Evolutionary conservation across 2,113 vertebrate species (phyloP).

Genomic region (Pteruthius melanotis): DNA sequence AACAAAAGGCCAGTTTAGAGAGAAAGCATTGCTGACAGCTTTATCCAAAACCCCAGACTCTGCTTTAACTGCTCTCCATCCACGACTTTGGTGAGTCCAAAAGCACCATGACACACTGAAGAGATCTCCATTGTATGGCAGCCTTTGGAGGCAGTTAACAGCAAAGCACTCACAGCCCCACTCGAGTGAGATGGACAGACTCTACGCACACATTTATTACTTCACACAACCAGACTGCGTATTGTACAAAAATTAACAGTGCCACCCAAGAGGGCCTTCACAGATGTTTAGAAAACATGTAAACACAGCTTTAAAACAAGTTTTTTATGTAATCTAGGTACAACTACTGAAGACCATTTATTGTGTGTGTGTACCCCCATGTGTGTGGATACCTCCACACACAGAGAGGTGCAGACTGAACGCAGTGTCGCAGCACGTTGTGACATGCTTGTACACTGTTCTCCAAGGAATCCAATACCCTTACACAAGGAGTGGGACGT

Average conservation of each 20-base stretch:
- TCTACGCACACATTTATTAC: conserved; percentile 16
- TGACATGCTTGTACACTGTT: accelerated
- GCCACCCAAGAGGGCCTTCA: background rate
- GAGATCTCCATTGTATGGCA: background rate
- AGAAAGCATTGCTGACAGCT: background rate
- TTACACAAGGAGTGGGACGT: accelerated
- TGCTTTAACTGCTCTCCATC: background rate
- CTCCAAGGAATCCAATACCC: background rate
- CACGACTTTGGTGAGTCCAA: background rate
- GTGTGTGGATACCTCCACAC: background rate
- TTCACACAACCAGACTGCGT: background rate
- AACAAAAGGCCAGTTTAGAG: background rate
- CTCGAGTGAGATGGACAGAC: background rate
- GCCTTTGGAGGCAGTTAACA: background rate
- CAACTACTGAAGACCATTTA: conserved; percentile 7
- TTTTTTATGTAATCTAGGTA: background rate
- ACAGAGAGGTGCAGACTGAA: background rate
- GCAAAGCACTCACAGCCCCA: background rate
- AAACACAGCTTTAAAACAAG: conserved; percentile 1
- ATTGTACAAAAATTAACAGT: background rate
- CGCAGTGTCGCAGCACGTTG: background rate
- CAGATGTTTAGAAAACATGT: background rate
- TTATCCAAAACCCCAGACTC: background rate
- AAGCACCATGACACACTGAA: background rate
- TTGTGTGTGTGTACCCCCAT: accelerated